Base-by-base conservation (phyloP, 2,797 vertebrate genomes). In the Arnoldichthys spilopterus region DNA sequence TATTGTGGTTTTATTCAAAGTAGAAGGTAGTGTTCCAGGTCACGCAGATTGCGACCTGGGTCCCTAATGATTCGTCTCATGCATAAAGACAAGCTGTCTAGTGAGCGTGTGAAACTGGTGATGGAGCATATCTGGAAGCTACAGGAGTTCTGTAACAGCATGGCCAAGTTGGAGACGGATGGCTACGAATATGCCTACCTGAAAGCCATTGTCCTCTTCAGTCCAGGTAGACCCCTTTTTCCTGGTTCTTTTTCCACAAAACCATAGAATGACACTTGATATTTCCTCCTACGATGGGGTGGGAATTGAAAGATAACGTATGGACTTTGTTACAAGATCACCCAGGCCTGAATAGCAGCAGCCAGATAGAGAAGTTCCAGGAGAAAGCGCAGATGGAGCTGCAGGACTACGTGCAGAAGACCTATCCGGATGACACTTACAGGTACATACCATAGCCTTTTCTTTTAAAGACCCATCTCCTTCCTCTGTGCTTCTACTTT, bases 111-210 rank as follows among this genome's bases (percentile, higher is more conserved):
- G 87, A 99, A 98, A 89, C 95, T 97, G 90, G 98, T 99, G 85
- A 99, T 98, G 98, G 98, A 99, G 87, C 98, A 99, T 85, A 98
- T 99, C 89, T 99, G 98, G 98, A 99, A 99, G 90, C 95, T 99
- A 80, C 98, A 99, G 87, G 98, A 99, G 90, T 99, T 99, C 92
- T 99, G 98, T 85, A 99, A 99, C 94, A 97, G 96, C 90, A 98
- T 99, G 98, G 94, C 95, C 4, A 95, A 94, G 86, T 87, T 99
- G 89, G 97, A 98, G 89, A 95, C 96, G 0, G 98, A 99, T 84
- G 95, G 95, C 91, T 99, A 98, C 22, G 98, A 99, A 90, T 99
- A 98, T 6, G 98, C 98, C 56, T 99, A 99, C 92, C 94, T 99
- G 88, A 99, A 99, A 92, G 98, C 98, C 75, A 96, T 99, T 77